Conservation (phyloP, 2,113 vertebrate species). For the Myrmophylax atrothorax region DNA sequence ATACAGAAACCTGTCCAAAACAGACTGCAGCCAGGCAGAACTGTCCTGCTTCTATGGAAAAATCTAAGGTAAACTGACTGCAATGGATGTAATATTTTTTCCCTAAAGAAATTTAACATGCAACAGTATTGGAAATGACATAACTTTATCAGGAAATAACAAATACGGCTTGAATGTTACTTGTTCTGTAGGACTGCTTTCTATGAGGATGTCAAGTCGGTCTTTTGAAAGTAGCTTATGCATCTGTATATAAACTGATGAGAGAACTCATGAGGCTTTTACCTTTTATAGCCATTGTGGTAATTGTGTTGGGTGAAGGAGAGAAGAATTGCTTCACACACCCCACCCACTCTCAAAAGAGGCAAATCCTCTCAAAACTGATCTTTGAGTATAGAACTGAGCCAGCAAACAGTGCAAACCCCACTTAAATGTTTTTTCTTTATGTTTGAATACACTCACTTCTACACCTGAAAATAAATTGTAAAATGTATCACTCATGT, state of each 20-base stretch:
- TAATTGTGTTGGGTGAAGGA: background rate
- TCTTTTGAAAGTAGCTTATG: background rate
- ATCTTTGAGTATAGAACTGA: background rate
- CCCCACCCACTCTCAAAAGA: background rate
- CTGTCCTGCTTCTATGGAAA: slow-evolving; percentile 24
- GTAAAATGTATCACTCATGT: background rate
- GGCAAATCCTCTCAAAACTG: background rate
- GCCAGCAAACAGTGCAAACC: background rate
- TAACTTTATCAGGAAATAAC: background rate
- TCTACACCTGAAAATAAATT: background rate
- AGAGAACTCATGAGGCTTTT: background rate
- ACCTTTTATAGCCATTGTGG: background rate
- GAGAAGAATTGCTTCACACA: background rate
- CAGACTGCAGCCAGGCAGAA: slow-evolving; percentile 37
- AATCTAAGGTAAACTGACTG: slow-evolving; percentile 64
- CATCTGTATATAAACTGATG: background rate
- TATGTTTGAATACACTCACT: background rate
- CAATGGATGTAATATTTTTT: background rate
- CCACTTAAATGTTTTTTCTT: background rate
- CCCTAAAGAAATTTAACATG: background rate
- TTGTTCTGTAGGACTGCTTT: background rate
- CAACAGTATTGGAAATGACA: background rate
- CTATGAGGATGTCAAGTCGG: background rate
- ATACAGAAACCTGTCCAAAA: slow-evolving; percentile 62
- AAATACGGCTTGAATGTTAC: background rate